Evolutionary conservation across 2,797 vertebrate genomes (phyloP).

Genomic region (Merluccius polli): DNA sequence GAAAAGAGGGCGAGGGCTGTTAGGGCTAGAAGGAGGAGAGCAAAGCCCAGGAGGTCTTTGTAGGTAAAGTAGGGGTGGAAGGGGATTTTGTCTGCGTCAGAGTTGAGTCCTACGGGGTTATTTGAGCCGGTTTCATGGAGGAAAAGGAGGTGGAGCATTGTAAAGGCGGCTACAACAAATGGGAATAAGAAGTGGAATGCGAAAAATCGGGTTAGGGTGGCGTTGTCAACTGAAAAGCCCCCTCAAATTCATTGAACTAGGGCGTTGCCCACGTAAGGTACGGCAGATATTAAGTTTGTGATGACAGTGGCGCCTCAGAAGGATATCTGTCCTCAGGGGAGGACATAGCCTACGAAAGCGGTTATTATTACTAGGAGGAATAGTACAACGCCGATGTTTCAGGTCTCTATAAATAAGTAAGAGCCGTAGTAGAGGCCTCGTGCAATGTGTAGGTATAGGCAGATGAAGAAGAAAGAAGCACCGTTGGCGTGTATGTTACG

Average conservation of each 20-base stretch:
- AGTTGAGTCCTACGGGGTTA: conserved; percentile 23
- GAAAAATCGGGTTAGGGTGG: conserved; percentile 51
- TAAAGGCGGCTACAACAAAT: accelerated
- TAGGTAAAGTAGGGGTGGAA: conserved; percentile 54
- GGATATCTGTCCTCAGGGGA: conserved; percentile 52
- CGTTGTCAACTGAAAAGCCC: conserved; percentile 55
- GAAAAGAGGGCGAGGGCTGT: not conserved
- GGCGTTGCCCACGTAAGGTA: accelerated
- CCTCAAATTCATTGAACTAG: conserved; percentile 51
- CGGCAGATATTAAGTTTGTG: conserved; percentile 31
- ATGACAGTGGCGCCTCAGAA: conserved; percentile 60
- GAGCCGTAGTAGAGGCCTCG: conserved; percentile 42
- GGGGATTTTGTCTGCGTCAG: conserved; percentile 37
- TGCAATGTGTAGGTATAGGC: conserved; percentile 32
- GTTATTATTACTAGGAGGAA: conserved; percentile 37
- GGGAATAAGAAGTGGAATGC: conserved; percentile 47
- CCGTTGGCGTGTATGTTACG: conserved; percentile 41
- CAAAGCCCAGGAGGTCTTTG: conserved; percentile 39
- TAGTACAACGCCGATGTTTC: conserved; percentile 29
- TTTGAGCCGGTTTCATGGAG: conserved; percentile 47
- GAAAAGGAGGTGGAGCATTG: conserved; percentile 8
- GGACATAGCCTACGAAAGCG: conserved; percentile 49
- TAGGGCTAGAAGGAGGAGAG: accelerated
- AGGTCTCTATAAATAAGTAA: conserved; percentile 46
- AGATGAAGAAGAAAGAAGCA: conserved; percentile 59